Percentiles rank a stretch among this genome's conserved stretches.
Evolutionary conservation across 2,797 vertebrate genomes (phyloP).

Genomic region (Argyrosomus regius): DNA sequence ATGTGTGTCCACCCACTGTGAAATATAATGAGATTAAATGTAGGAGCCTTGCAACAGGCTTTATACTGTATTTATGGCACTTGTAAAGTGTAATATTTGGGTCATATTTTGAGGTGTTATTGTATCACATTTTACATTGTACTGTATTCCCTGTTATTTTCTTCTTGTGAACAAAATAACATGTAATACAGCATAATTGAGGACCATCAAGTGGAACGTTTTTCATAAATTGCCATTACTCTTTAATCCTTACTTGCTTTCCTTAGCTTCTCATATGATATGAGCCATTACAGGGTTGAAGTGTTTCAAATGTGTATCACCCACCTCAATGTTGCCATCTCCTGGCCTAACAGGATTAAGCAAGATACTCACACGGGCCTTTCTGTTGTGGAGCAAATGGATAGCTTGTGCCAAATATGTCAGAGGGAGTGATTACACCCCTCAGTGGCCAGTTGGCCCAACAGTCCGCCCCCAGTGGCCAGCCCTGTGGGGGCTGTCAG

Average conservation of each 20-base stretch:
- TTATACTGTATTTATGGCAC: not conserved
- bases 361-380: slow-evolving; percentile 54
- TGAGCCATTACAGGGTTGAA: slow-evolving; percentile 35
- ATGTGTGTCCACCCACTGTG: not conserved
- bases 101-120: not conserved
- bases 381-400: slow-evolving; percentile 67
- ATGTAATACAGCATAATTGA: not conserved
- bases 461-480: slow-evolving; percentile 79
- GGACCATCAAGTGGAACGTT: slow-evolving; percentile 3
- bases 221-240: slow-evolving; percentile 24
- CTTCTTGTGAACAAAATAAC: slow-evolving; percentile 20
- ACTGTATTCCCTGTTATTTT: slow-evolving; percentile 20
- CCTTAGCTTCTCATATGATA: slow-evolving; percentile 32
- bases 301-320: slow-evolving; percentile 50
- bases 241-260: slow-evolving; percentile 44
- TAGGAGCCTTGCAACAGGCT: slow-evolving; percentile 11
- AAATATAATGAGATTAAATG: slow-evolving; percentile 18
- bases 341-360: slow-evolving; percentile 77
- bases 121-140: not conserved
- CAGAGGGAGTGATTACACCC: slow-evolving; percentile 83
- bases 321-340: slow-evolving; percentile 86
- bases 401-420: slow-evolving; percentile 79
- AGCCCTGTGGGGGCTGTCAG: slow-evolving; percentile 77
- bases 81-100: not conserved
- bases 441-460: slow-evolving; percentile 83